Base-by-base conservation (phyloP, 2,888 invertebrate genomes). In the Odontomyia ornata region DNA sequence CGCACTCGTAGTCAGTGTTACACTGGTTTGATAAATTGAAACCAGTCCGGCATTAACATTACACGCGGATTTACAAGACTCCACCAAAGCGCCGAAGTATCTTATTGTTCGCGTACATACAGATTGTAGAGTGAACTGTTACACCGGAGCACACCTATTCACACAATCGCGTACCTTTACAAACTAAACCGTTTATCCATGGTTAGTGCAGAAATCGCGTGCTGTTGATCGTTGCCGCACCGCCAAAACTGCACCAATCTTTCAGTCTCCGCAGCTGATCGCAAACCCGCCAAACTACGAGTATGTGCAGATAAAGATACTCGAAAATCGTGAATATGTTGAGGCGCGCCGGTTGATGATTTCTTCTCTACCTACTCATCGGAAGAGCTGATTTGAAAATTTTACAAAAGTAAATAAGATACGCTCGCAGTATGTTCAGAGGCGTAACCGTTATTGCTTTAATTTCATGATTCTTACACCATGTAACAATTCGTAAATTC, bases 11-110 rank as follows among this genome's bases (percentile, higher is more conserved):
- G 77, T 67, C 77, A 23, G 75, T 52, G 36, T 75, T 77, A 60
- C 46, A 77, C 77, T 77, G 77, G 30, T 67, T 75, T 67, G 69
- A 75, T 62, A 75, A 69, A 75, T 73, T 67, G 71, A 71, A 75
- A 75, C 77, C 27, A 67, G 65, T 57, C 52, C 52, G 23, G 21
- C 65, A 75, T 77, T 75, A 77, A 75, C 73, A 71, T 71, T 71
- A 71, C 71, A 21, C 67, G 11, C 7, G 36, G 67, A 67, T 21
- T 23, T 60, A 60, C 57, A 60, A 60, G 57, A 60, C 57, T 60
- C 57, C 57, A 64, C 64, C 64, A 30, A 64, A 25, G 60, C 11
- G 60, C 36, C 36, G 9, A 36, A 36, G 5, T 60, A 21, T 23
- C 60, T 60, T 67, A 67, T 65, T 67, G 67, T 43, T 67, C 23